Percentiles rank a stretch among this genome's conserved stretches.
These are phyloP conservation scores for Castor canadensis DNA, from an alignment of 2,113 vertebrate species.

Conservation along the genomic window DNA sequence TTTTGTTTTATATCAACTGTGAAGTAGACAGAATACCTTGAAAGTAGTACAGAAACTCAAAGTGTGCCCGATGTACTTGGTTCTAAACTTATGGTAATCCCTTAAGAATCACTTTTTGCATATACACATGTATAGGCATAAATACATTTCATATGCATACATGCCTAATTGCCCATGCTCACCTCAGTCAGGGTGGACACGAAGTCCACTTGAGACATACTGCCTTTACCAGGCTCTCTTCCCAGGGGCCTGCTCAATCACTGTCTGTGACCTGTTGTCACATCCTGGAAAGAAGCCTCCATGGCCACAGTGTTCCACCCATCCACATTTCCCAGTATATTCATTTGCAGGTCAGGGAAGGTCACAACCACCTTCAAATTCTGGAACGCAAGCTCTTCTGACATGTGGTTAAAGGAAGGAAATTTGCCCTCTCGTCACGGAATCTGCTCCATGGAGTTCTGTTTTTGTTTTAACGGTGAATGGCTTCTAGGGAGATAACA, in stretches of 20 bases:
- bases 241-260: accelerated
- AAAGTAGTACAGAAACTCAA: neutral
- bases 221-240: neutral
- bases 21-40: no score
- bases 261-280: neutral
- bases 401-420: neutral
- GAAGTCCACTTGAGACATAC: accelerated
- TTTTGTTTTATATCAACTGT: neutral
- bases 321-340: neutral
- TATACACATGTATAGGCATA: neutral
- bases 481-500: neutral
- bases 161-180: neutral
- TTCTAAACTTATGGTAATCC: neutral
- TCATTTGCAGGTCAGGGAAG: neutral
- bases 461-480: neutral
- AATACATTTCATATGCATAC: neutral
- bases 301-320: neutral
- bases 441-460: neutral
- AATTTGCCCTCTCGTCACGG: neutral
- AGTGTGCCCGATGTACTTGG: neutral
- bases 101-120: neutral
- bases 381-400: neutral
- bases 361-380: neutral
- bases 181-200: neutral
- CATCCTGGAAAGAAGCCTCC: neutral